Base-by-base conservation (phyloP, 2,113 vertebrate genomes). In the Tympanuchus pallidicinctus region DNA sequence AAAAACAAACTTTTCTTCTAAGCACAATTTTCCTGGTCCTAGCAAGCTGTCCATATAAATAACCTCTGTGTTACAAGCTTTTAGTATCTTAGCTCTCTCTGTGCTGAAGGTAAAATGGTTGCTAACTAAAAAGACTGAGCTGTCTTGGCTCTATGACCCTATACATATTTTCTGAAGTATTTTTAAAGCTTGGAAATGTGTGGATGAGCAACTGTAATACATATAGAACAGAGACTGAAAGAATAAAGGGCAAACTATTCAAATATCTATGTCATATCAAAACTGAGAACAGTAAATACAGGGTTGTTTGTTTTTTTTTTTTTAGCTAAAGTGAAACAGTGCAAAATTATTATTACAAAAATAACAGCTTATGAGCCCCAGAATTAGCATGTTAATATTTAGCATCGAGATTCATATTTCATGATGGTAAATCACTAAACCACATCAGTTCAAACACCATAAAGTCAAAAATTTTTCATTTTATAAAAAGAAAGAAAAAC, bases 1-100 rank as follows among this genome's bases (percentile, higher is more conserved):
- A 95, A 72, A 94, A 89, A 34, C n/a, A 89, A 95, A 88, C 67
- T 95, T 89, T 86, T 61, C 54, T 80, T 45, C 11, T 56, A 93
- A 72, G 43, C 45, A 30, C 40, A 83, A 56, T 96, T 93, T 88
- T 78, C 52, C 14, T 28, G 65, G 40, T 52, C 34, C 71, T 59
- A 86, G 82, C 61, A 90, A 91, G 81, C 34, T 82, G 67, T 57
- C 86, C 76, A 73, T 92, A 91, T 84, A 94, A 96, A 87, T 83
- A 93, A 86, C 57, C 43, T 77, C 50, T 50, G 20, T 54, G 28
- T 75, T 84, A 71, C 56, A 72, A 92, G 75, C 40, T 88, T 93
- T 93, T 88, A 78, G 67, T 59, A 93, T 43, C 57, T 27, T 43
- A 52, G 21, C 13, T 80, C 45, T 76, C 72, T 75, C 83, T 45